Evolutionary conservation across 2,888 invertebrate genomes (phyloP), one percentile per base, ranked within the genome.

Genomic region (Pseudoips prasinana): DNA sequence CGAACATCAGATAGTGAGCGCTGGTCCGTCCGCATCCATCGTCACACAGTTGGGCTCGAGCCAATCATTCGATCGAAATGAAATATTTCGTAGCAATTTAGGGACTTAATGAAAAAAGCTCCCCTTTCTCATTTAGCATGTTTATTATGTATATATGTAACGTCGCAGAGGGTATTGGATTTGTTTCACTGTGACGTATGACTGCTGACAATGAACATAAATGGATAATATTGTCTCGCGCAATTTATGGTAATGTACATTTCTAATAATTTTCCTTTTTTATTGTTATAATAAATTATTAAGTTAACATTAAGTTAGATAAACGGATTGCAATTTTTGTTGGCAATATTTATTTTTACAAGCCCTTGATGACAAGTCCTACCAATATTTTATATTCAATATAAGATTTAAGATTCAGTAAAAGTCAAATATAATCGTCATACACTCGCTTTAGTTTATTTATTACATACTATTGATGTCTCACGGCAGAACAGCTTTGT

Each of bases 1-100:
- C 69, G 73, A 76, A 71, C 75, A 83, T 84, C 84, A 77, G 86
- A 86, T 86, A 83, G 79, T 63, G 72, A 70, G 68, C 69, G 72
- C 67, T 71, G 69, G 71, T 67, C 73, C 76, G 78, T 78, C 77
- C 68, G 60, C 68, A 60, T 60, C 64, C 66, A 54, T 43, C 62
- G 56, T 69, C 71, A 62, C 53, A 49, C 63, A 64, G 71, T 80
- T 86, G 87, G 86, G 79, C 64, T 51, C 28, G 70, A 68, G 85
- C 86, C 86, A 86, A 84, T 82, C 79, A 77, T 75, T 78, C 65
- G 64, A 74, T 74, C 61, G 69, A 72, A 76, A 79, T 76, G 75
- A 78, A 75, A 78, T 76, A 77, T 76, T 78, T 76, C 73, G 64
- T 67, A 68, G 65, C 72, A 70, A 72, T 74, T 71, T 70, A 64